Percentiles rank a stretch among this genome's conserved stretches.
phyloP scores from a whole-genome alignment of 1,140 invertebrate species.

The Drosophila elegans region DNA sequence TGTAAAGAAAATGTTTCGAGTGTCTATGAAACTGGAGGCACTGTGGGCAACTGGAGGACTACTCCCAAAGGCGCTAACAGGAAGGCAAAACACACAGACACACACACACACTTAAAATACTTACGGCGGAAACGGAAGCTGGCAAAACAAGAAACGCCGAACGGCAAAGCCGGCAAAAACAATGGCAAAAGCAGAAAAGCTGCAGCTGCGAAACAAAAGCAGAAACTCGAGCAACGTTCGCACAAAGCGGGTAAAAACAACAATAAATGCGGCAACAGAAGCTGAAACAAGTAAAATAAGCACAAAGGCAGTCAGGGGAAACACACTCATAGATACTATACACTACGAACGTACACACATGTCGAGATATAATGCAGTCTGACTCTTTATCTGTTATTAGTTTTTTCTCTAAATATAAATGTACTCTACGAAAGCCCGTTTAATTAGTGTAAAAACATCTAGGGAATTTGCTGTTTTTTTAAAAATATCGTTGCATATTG shows the following conservation, averaged over 20 bases:
- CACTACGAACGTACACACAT: conserved; percentile 16
- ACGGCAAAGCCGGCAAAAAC: conserved; percentile 59
- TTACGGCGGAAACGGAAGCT: conserved; percentile 70
- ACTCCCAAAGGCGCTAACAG: conserved; percentile 61
- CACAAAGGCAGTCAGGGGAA: conserved; percentile 1
- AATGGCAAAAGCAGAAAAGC: conserved; percentile 58
- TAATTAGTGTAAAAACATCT: conserved; percentile 22
- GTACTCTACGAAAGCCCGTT: background rate
- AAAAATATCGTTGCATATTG: too few species aligned
- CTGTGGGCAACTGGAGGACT: conserved; percentile 43
- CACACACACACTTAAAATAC: conserved; percentile 16
- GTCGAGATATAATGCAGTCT: conserved; percentile 16
- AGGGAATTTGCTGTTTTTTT: background rate
- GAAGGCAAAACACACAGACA: conserved; percentile 51
- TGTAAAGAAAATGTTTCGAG: background rate
- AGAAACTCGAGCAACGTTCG: conserved; percentile 32
- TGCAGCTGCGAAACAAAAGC: conserved; percentile 70
- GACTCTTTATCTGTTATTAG: conserved; percentile 23
- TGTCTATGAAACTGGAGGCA: conserved; percentile 20
- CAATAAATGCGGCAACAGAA: conserved; percentile 31
- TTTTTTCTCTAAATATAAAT: conserved; percentile 1
- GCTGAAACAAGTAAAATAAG: conserved; percentile 4
- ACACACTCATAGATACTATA: conserved; percentile 1
- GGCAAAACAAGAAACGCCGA: conserved; percentile 48
- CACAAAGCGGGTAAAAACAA: conserved; percentile 49